Conservation (phyloP, 2,888 invertebrate species). For the Oxystoma pomonae region DNA sequence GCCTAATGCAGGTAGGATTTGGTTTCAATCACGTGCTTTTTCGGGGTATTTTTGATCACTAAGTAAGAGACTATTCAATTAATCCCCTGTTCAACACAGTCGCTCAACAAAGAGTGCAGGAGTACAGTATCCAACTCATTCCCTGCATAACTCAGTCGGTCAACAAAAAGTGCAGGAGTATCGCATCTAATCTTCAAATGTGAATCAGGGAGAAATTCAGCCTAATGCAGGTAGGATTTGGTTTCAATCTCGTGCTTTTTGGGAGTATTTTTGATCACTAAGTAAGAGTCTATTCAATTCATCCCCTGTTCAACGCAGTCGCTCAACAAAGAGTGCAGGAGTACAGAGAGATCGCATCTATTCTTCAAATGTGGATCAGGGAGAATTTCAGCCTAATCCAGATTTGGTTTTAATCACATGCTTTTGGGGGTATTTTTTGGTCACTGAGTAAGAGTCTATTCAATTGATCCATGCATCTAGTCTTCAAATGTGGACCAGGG, state of each 20-base stretch:
- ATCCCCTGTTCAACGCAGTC: conserved; percentile 86
- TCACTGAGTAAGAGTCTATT: too few species aligned
- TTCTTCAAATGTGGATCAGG: conserved; percentile 86
- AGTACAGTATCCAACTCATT: conserved; percentile 87
- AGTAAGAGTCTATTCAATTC: too few species aligned
- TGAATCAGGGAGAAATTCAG: conserved; percentile 92
- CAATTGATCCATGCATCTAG: too few species aligned
- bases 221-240: conserved; percentile 59
- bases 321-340: conserved; percentile 87
- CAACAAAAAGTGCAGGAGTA: conserved; percentile 89
- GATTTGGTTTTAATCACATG: too few species aligned
- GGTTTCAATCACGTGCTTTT: too few species aligned
- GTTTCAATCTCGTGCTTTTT: too few species aligned
- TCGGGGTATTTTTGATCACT: too few species aligned
- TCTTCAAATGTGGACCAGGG: too few species aligned
- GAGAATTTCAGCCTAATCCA: conserved; percentile 81
- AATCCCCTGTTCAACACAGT: conserved; percentile 89
- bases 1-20: conserved; percentile 62
- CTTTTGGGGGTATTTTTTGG: too few species aligned
- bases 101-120: conserved; percentile 83
- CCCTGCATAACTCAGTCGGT: conserved; percentile 84
- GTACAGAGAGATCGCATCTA: conserved; percentile 84
- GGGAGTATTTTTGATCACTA: too few species aligned
- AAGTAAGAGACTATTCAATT: too few species aligned
- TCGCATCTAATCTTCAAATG: conserved; percentile 79